Evolutionary conservation across 2,113 vertebrate species (phyloP).

Genomic region (Paramisgurnus dabryanus): DNA sequence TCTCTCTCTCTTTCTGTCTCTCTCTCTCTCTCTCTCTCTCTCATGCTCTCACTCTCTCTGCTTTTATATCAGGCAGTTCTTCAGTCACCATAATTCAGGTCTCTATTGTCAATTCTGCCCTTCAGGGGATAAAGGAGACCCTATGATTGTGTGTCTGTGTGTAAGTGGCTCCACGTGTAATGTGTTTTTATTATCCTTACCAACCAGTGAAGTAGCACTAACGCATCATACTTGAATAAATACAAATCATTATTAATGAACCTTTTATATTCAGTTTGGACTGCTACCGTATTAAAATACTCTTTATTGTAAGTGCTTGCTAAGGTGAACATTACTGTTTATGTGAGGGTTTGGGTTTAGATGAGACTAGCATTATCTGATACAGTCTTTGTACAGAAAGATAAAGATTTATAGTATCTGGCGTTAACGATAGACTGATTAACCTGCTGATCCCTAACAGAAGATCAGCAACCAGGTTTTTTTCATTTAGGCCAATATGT

Average conservation of each 20-base stretch:
- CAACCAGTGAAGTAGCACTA: conserved; percentile 7
- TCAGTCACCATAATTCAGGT: conserved; percentile 61
- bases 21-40: conserved; percentile 29
- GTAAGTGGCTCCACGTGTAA: conserved; percentile 60
- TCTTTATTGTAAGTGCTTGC: no score
- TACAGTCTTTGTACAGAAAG: no score
- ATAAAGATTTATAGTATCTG: no score
- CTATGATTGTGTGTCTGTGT: conserved; percentile 52
- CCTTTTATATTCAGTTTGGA: neutral
- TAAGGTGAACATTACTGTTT: no score
- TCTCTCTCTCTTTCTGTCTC: conserved; percentile 15
- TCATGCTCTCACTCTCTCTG: conserved; percentile 29
- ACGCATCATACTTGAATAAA: neutral
- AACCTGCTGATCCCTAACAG: no score
- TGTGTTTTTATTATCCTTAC: conserved; percentile 10
- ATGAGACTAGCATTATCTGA: no score
- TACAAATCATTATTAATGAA: conserved; percentile 18
- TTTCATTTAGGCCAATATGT: no score
- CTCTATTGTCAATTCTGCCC: conserved; percentile 63
- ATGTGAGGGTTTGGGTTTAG: no score
- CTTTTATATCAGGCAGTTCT: conserved; percentile 56
- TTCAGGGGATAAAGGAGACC: conserved; percentile 55
- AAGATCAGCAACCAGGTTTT: no score
- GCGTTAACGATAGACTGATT: no score
- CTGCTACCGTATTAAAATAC: no score